Evolutionary conservation across 2,113 vertebrate species (phyloP).

Genomic region (Eubucco bourcierii): DNA sequence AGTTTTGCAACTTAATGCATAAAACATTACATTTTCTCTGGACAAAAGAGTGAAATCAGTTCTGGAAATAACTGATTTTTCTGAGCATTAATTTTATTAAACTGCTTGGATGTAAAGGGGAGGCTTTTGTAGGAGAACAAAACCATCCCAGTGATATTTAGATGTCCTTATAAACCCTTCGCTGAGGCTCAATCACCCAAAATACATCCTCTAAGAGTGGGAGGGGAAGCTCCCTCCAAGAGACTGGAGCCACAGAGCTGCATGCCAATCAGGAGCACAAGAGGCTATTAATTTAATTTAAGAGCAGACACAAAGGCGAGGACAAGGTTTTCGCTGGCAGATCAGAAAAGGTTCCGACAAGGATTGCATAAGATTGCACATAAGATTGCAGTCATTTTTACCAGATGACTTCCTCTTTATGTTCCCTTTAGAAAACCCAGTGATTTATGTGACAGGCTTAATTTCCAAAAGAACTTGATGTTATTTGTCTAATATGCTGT

Average conservation of each 20-base stretch:
- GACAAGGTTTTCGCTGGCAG: not conserved
- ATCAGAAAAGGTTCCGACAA: not conserved
- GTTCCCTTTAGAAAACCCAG: not conserved
- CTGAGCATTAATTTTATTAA: not conserved
- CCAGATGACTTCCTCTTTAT: slow-evolving; percentile 15
- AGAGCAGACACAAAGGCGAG: not conserved
- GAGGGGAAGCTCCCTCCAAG: not conserved
- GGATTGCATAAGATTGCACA: not conserved
- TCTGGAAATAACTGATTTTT: not conserved
- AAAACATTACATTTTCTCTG: not conserved
- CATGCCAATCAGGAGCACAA: not conserved
- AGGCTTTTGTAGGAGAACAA: not conserved
- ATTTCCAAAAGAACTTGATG: not conserved
- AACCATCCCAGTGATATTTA: not conserved
- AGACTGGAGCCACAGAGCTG: not conserved
- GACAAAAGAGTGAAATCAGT: not conserved
- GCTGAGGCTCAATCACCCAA: not conserved
- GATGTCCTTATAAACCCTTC: not conserved
- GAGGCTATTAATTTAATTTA: not conserved
- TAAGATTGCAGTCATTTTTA: not conserved
- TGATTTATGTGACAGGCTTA: not conserved
- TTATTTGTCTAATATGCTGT: not conserved
- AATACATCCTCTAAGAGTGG: not conserved
- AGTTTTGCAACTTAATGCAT: not conserved
- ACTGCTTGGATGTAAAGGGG: not conserved